Percentiles rank a stretch among this genome's conserved stretches.
phyloP scores from a whole-genome alignment of 2,113 vertebrate genomes.

The Felis catus region F.catus_Fca126_mat1.0 CM031419.1:112428001-112428500 shows the following conservation, averaged over 20 bases:
- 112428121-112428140: neutral
- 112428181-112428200: neutral
- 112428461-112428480: neutral
- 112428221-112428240: neutral
- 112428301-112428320: conserved; percentile 10
- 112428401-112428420: neutral
- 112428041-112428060: neutral
- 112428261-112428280: neutral
- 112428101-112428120: neutral
- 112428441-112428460: neutral
- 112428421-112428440: neutral
- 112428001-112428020: neutral
- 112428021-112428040: neutral
- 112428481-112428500: neutral
- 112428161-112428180: neutral
- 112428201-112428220: neutral
- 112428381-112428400: neutral
- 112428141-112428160: neutral
- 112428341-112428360: conserved; percentile 3
- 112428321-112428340: conserved; percentile 39
- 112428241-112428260: neutral
- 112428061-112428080: neutral
- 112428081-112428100: neutral
- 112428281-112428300: conserved; percentile 16
- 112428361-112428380: conserved; percentile 10